Percentiles rank a stretch among this genome's conserved stretches.
Evolutionary conservation across 2,888 invertebrate genomes (phyloP).

Genomic region (Scaptomyza parva): DNA sequence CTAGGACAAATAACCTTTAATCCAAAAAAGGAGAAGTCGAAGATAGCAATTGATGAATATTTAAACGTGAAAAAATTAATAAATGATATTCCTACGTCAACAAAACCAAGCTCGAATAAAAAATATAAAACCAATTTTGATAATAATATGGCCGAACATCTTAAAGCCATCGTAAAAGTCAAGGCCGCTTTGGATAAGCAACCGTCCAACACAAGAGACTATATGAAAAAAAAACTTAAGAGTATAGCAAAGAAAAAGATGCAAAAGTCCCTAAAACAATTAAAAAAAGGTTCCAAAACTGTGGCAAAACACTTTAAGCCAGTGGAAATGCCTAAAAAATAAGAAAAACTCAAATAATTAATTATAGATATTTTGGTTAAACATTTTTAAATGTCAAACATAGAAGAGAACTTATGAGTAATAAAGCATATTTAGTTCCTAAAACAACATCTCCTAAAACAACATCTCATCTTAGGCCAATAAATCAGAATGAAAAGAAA

Average conservation of each 20-base stretch:
- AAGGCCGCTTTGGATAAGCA: not conserved
- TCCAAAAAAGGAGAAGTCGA: not conserved
- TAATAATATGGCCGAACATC: not conserved
- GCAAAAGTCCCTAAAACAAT: not conserved
- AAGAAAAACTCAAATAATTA: not conserved
- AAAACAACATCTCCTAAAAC: not conserved
- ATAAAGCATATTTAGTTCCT: not conserved
- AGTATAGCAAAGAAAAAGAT: conserved; percentile 6
- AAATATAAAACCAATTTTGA: not conserved
- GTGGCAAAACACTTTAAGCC: not conserved
- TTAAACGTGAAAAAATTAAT: not conserved
- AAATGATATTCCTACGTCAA: not conserved
- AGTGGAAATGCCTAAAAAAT: not conserved
- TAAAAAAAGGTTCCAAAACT: not conserved
- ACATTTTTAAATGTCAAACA: conserved; percentile 4
- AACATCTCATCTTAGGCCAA: not conserved
- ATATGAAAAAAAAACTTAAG: conserved; percentile 14
- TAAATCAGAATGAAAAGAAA: conserved; percentile 9
- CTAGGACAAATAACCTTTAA: conserved; percentile 30
- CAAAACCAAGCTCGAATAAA: not conserved
- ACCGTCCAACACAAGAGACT: not conserved
- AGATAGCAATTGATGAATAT: not conserved
- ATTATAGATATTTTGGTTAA: not conserved
- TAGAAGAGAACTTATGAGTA: not conserved
- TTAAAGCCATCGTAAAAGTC: not conserved